These are phyloP conservation scores for Eretmocerus hayati DNA, from an alignment of 2,888 invertebrate genomes.

Conservation along the genomic window DNA sequence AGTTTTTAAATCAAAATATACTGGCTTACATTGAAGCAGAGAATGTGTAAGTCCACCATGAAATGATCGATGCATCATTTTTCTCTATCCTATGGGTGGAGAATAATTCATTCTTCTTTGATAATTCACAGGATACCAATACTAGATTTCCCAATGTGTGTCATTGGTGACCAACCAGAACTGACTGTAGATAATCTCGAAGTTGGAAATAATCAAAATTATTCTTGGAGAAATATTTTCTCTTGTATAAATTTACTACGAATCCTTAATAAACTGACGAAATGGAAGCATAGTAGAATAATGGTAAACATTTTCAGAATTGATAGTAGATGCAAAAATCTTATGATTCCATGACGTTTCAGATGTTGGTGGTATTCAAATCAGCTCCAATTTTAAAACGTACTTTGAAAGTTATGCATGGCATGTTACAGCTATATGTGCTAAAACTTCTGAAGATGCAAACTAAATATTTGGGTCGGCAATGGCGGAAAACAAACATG, in stretches of 20 bases:
- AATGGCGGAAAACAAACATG: constrained; percentile 99
- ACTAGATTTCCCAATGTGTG: constrained; percentile 92
- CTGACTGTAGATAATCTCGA: constrained; percentile 85
- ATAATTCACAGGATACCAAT: constrained; percentile 75
- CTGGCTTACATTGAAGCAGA: constrained; percentile 90
- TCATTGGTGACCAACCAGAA: constrained; percentile 91
- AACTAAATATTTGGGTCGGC: constrained; percentile 95
- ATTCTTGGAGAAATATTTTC: constrained; percentile 97
- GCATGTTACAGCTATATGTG: constrained; percentile 96
- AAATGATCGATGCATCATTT: not conserved
- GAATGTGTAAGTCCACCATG: constrained; percentile 58
- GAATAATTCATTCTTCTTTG: not conserved
- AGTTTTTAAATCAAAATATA: constrained; percentile 98
- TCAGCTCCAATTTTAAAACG: constrained; percentile 97
- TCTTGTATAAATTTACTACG: constrained; percentile 94
- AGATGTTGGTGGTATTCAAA: constrained; percentile 98
- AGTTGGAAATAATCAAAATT: constrained; percentile 75
- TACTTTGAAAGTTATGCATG: constrained; percentile 89
- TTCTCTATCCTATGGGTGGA: too few relatives aligned
- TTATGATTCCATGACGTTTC: too few relatives aligned
- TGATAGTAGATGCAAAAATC: not conserved
- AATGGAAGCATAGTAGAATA: constrained; percentile 99
- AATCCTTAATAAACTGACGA: constrained; percentile 95
- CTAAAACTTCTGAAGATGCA: constrained; percentile 98
- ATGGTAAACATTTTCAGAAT: constrained; percentile 56